phyloP scores from a whole-genome alignment of 2,888 invertebrate genomes.

The Sinodicranocentrus sp. region DNA sequence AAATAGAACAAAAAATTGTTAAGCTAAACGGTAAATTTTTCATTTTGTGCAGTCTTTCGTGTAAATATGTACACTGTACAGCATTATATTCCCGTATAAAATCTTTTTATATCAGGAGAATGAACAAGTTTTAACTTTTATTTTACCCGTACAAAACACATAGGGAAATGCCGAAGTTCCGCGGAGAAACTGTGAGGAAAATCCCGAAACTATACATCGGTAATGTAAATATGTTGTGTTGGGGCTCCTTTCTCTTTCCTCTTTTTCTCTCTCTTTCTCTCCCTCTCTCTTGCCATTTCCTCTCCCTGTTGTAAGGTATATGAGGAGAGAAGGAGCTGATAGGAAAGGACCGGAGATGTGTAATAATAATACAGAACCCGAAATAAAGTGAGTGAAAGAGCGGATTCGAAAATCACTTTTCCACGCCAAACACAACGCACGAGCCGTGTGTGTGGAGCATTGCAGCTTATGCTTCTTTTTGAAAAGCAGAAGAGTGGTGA shows the following conservation, averaged over 20 bases:
- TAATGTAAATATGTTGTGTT: conserved; percentile 10
- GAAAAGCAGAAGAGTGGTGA: neutral
- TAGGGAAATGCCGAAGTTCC: neutral
- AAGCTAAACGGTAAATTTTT: no score
- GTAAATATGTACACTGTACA: no score
- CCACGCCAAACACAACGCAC: conserved; percentile 7
- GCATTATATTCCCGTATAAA: no score
- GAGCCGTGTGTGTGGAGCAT: neutral
- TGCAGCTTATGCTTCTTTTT: neutral
- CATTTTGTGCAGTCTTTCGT: no score
- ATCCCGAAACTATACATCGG: conserved; percentile 2
- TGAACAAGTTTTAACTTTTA: no score
- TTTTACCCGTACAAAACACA: neutral
- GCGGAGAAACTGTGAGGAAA: conserved; percentile 7
- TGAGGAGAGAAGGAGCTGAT: conserved; percentile 7
- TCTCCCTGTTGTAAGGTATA: neutral
- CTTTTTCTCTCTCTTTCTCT: neutral
- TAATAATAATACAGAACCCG: conserved; percentile 44
- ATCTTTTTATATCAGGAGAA: no score
- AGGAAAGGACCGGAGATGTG: conserved; percentile 56
- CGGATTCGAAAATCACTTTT: conserved; percentile 59
- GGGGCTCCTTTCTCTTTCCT: neutral
- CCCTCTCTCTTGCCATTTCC: neutral
- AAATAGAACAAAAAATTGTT: no score
- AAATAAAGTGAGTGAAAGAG: conserved; percentile 16